Evolutionary conservation across 2,113 vertebrate species (phyloP).

Genomic region (Dasyprocta punctata): DNA sequence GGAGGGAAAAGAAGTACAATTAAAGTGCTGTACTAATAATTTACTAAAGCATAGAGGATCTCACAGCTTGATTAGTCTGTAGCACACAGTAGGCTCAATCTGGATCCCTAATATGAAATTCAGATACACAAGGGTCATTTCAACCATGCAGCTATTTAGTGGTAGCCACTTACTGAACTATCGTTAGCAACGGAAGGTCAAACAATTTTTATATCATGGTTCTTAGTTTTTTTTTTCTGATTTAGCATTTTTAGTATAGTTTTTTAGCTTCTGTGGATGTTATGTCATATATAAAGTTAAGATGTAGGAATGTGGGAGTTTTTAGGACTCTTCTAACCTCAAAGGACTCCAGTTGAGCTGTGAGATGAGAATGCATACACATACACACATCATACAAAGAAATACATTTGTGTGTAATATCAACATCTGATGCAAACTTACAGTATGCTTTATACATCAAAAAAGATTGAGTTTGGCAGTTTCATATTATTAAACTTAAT

Average conservation of each 20-base stretch:
- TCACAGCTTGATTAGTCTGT: background rate
- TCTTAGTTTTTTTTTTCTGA: background rate
- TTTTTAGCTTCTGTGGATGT: background rate
- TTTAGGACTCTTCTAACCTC: background rate
- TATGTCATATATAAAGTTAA: background rate
- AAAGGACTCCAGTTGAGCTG: background rate
- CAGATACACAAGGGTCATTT: background rate
- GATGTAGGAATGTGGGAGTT: background rate
- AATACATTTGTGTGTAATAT: background rate
- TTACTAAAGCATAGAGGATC: background rate
- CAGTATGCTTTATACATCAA: background rate
- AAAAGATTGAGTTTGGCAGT: background rate
- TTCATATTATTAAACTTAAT: background rate
- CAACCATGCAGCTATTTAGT: background rate
- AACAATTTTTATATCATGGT: background rate
- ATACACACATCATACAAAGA: background rate
- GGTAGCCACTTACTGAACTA: background rate
- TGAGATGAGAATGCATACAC: background rate
- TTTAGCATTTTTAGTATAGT: background rate
- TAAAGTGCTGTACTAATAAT: background rate
- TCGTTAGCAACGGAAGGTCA: background rate
- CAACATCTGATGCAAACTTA: background rate
- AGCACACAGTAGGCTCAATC: background rate
- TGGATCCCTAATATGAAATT: constrained; percentile 5
- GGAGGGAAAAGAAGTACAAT: background rate